Conservation (phyloP, 2,888 invertebrate genomes). For the Drosophila mercatorum region DNA sequence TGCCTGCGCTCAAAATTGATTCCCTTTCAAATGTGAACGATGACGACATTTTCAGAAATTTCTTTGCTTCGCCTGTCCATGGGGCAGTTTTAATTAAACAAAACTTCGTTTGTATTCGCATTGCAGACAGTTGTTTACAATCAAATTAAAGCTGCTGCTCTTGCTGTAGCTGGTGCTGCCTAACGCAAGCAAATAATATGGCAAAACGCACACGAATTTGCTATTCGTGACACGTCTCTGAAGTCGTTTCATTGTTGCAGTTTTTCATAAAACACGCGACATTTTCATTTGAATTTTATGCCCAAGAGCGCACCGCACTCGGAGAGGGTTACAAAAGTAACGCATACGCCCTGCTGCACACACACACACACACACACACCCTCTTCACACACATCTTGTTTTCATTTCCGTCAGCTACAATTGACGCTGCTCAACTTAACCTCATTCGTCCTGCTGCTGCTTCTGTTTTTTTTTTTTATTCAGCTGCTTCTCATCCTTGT, state of each 20-base stretch:
- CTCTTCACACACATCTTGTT: slow-evolving; percentile 66
- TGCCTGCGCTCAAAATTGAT: slow-evolving; percentile 54
- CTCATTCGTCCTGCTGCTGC: slow-evolving; percentile 63
- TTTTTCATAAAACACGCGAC: slow-evolving; percentile 68
- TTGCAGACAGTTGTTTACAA: slow-evolving; percentile 52
- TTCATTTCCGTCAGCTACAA: slow-evolving; percentile 81
- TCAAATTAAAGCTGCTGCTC: slow-evolving; percentile 52
- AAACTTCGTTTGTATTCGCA: slow-evolving; percentile 26
- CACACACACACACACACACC: slow-evolving; percentile 6
- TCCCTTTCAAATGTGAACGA: slow-evolving; percentile 50
- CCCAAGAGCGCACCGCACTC: slow-evolving; percentile 63
- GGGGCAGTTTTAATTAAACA: slow-evolving; percentile 37
- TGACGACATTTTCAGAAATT: slow-evolving; percentile 48
- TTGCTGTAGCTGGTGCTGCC: background rate
- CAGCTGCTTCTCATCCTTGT: slow-evolving; percentile 1
- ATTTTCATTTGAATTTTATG: slow-evolving; percentile 81
- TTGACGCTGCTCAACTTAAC: slow-evolving; percentile 80
- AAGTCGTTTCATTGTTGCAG: slow-evolving; percentile 67
- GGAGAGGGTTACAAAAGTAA: slow-evolving; percentile 62
- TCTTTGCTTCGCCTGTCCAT: slow-evolving; percentile 17
- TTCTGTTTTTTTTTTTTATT: background rate
- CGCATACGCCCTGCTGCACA: slow-evolving; percentile 53
- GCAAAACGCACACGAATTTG: slow-evolving; percentile 25
- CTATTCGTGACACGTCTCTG: slow-evolving; percentile 29
- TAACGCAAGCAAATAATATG: slow-evolving; percentile 30